Evolutionary conservation across 2,797 vertebrate species (phyloP).

Genomic region (Tokudaia muenninki): DNA sequence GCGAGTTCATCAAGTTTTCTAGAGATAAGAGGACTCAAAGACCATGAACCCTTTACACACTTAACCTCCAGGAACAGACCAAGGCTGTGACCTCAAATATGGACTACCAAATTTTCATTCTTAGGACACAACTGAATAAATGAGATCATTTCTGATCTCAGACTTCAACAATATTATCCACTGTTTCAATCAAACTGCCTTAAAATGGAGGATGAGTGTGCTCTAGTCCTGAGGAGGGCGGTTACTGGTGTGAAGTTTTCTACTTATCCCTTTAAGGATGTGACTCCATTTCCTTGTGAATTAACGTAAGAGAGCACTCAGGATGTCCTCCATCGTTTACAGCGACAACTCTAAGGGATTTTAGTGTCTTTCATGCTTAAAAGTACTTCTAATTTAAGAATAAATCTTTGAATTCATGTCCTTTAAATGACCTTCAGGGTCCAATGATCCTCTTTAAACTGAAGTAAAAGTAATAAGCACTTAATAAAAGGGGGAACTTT

Average conservation of each 20-base stretch:
- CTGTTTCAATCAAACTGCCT: background rate
- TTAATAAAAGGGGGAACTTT: constrained; percentile 7
- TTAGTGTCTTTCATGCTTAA: constrained; percentile 12
- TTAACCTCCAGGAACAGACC: background rate
- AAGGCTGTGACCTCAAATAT: background rate
- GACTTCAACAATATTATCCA: background rate
- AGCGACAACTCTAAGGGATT: background rate
- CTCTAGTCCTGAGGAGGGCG: background rate
- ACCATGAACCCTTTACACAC: background rate
- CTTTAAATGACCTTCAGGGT: constrained; percentile 10
- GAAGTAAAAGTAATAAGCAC: constrained; percentile 35
- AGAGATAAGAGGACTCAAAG: background rate
- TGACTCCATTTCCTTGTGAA: background rate
- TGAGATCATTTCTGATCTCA: background rate
- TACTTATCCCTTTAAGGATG: background rate
- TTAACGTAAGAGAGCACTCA: background rate
- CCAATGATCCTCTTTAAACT: background rate
- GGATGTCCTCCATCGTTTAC: background rate
- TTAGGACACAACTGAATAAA: background rate
- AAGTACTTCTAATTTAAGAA: background rate
- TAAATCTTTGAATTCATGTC: background rate
- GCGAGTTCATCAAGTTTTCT: background rate
- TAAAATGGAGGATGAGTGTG: background rate
- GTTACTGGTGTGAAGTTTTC: background rate
- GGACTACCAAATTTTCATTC: background rate